A percentile compares a stretch with the other conserved stretches of the same genome.
Conservation (phyloP, 2,797 vertebrate species). For the Percopsis omiscomaycus region DNA sequence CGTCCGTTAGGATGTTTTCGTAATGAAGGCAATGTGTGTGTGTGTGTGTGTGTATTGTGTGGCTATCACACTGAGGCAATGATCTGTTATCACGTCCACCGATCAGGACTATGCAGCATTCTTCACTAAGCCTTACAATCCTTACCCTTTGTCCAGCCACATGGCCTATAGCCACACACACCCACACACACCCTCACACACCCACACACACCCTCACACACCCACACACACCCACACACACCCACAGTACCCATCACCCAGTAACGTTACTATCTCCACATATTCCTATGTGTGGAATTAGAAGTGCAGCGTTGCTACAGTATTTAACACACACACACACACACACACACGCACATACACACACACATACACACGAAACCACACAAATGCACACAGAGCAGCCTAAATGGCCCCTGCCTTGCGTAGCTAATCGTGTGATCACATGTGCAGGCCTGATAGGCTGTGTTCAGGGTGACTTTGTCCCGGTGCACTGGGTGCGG, state of each 20-base stretch:
- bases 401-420: conserved; percentile 55
- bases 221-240: conserved; percentile 12
- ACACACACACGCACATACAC: not conserved
- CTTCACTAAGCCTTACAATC: conserved; percentile 58
- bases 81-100: conserved; percentile 35
- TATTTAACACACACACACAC: conserved; percentile 29
- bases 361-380: conserved; percentile 13
- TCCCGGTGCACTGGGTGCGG: conserved; percentile 34
- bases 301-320: conserved; percentile 10
- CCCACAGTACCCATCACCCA: conserved; percentile 3
- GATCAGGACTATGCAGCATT: conserved; percentile 63
- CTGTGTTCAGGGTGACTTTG: conserved; percentile 69
- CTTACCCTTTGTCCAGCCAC: conserved; percentile 22
- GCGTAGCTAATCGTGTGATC: conserved; percentile 56
- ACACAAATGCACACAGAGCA: conserved; percentile 36
- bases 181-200: conserved; percentile 20
- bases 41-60: conserved; percentile 43
- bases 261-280: conserved; percentile 24
- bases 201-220: conserved; percentile 14
- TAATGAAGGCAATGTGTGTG: conserved; percentile 2
- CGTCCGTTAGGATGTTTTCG: conserved; percentile 25
- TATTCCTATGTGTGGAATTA: conserved; percentile 27
- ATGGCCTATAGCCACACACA: not conserved
- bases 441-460: conserved; percentile 56
- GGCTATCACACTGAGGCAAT: conserved; percentile 27